phyloP scores from a whole-genome alignment of 1,140 invertebrate genomes.

The Listronotus oregonensis region DNA sequence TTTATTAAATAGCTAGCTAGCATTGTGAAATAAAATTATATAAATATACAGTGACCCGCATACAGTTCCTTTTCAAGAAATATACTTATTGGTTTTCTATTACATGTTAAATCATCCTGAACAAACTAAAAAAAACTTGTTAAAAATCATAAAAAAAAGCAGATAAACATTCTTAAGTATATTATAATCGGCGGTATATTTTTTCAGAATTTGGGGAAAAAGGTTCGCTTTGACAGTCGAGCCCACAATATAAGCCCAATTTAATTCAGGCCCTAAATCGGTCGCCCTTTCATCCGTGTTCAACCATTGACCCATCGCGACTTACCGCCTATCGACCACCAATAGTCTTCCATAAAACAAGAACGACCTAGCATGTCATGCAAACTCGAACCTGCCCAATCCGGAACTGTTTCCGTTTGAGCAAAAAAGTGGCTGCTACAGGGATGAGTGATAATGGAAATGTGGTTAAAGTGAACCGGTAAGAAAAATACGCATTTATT shows the following conservation, averaged over 20 bases:
- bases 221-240: constrained; percentile 95
- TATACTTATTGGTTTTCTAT: too few relatives aligned
- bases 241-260: constrained; percentile 82
- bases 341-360: constrained; percentile 15
- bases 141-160: too few relatives aligned
- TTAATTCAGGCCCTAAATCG: constrained; percentile 82
- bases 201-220: constrained; percentile 85
- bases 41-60: too few relatives aligned
- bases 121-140: too few relatives aligned
- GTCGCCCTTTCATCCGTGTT: constrained; percentile 80
- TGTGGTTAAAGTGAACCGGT: constrained; percentile 21
- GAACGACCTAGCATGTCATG: constrained; percentile 46
- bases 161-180: too few relatives aligned
- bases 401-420: constrained; percentile 78
- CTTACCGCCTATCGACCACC: constrained; percentile 32
- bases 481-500: constrained; percentile 2
- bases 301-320: constrained; percentile 57
- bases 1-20: too few relatives aligned
- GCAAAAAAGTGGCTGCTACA: constrained; percentile 65
- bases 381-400: constrained; percentile 62
- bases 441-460: constrained; percentile 42
- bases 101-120: too few relatives aligned
- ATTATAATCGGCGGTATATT: too few relatives aligned
- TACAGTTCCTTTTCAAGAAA: too few relatives aligned
- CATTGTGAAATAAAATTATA: too few relatives aligned